phyloP scores from a whole-genome alignment of 1,140 invertebrate genomes.

The Drosophila serrata region DNA sequence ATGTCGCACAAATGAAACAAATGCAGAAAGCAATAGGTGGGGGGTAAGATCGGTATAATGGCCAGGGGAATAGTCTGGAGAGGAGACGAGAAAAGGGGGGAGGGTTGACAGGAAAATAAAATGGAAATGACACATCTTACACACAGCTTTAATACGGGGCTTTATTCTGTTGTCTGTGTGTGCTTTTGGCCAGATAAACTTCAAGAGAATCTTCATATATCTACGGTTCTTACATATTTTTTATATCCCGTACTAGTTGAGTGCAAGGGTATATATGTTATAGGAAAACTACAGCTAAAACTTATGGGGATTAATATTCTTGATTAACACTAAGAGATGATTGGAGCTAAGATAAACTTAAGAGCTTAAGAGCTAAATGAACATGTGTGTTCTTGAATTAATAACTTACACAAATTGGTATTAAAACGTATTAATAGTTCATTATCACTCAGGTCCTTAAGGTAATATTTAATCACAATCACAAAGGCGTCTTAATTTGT shows the following conservation, averaged over 20 bases:
- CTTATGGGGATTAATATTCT: not conserved
- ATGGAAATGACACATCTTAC: conserved; percentile 48
- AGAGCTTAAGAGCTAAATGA: too few relatives aligned
- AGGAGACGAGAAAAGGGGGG: not conserved
- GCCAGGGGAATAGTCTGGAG: not conserved
- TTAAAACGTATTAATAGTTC: too few relatives aligned
- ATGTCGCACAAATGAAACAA: conserved; percentile 76
- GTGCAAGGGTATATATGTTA: not conserved
- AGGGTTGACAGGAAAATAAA: conserved; percentile 15
- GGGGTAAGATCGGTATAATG: conserved; percentile 1
- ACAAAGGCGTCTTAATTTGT: too few relatives aligned
- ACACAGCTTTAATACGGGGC: conserved; percentile 35
- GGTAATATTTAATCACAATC: too few relatives aligned
- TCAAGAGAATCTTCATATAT: conserved; percentile 25
- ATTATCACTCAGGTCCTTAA: too few relatives aligned
- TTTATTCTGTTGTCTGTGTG: conserved; percentile 13
- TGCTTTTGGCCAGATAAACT: conserved; percentile 29
- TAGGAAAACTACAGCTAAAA: not conserved
- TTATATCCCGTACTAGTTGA: too few relatives aligned
- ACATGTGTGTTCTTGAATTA: too few relatives aligned
- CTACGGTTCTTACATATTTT: conserved; percentile 20
- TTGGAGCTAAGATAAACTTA: not conserved
- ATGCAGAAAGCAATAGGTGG: conserved; percentile 58
- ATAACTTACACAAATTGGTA: too few relatives aligned
- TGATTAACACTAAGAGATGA: not conserved